Evolutionary conservation across 2,888 invertebrate genomes (phyloP).

Genomic region (Yponomeuta sedellus): DNA sequence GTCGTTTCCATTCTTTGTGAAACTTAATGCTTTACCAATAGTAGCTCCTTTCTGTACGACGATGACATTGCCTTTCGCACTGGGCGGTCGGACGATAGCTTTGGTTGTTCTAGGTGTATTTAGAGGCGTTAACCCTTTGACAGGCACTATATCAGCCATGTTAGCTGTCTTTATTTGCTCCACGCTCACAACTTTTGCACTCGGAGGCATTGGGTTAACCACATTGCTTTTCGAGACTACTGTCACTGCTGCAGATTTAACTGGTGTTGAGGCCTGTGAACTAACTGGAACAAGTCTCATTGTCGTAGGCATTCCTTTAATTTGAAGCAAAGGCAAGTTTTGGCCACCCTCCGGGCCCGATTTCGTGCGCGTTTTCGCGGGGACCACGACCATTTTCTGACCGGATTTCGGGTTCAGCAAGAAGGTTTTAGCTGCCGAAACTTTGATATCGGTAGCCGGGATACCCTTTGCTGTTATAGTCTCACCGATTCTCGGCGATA

Average conservation of each 20-base stretch:
- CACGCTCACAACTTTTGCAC: conserved; percentile 22
- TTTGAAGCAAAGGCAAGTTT: conserved; percentile 58
- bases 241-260: conserved; percentile 44
- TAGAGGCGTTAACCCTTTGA: conserved; percentile 56
- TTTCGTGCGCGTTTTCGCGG: conserved; percentile 61
- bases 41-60: conserved; percentile 77
- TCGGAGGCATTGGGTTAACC: background rate
- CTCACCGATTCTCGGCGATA: conserved; percentile 49
- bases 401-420: conserved; percentile 69
- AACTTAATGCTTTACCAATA: conserved; percentile 65
- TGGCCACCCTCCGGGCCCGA: conserved; percentile 52
- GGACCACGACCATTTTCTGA: conserved; percentile 70
- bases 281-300: conserved; percentile 69
- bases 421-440: conserved; percentile 62
- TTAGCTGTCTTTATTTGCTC: conserved; percentile 61
- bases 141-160: conserved; percentile 65
- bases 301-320: conserved; percentile 62
- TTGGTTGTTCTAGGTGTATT: conserved; percentile 58
- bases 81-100: conserved; percentile 61
- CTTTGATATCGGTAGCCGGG: conserved; percentile 67
- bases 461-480: conserved; percentile 63
- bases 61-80: conserved; percentile 75
- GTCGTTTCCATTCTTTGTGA: conserved; percentile 66
- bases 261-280: conserved; percentile 42
- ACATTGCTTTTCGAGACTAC: conserved; percentile 41